Percentiles rank a stretch among this genome's conserved stretches.
phyloP scores from a whole-genome alignment of 2,113 vertebrate species.

The Grallaria varia region DNA sequence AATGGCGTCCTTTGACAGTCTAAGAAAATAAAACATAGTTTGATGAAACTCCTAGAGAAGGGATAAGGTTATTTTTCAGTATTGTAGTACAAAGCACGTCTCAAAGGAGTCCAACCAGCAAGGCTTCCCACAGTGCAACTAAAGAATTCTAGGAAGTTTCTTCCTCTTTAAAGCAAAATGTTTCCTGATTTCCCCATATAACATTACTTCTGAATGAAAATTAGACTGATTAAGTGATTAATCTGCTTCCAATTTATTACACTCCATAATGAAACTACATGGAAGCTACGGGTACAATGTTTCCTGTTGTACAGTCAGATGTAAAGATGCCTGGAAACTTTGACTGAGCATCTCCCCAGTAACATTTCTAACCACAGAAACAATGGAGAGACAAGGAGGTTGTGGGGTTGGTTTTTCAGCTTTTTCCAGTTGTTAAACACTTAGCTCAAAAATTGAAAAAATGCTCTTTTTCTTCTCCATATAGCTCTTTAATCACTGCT shows the following conservation, averaged over 20 bases:
- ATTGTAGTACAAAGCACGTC: neutral
- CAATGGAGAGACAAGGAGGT: neutral
- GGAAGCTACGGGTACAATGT: neutral
- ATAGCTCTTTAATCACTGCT: slow-evolving; percentile 48
- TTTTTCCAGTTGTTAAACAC: neutral
- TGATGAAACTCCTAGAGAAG: neutral
- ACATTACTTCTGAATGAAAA: neutral
- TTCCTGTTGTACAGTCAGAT: neutral
- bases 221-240: neutral
- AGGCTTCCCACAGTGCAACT: neutral
- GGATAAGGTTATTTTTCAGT: neutral
- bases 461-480: neutral
- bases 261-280: neutral
- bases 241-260: neutral
- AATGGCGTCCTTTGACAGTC: neutral
- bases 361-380: neutral
- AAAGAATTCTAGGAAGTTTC: slow-evolving; percentile 19
- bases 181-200: neutral
- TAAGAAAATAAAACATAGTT: neutral
- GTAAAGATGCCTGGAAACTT: neutral
- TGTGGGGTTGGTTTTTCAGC: neutral
- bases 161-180: neutral
- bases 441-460: neutral
- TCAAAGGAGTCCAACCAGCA: neutral
- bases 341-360: neutral